Evolutionary conservation across 2,797 vertebrate species (phyloP).

Genomic region (Salarias fasciatus): DNA sequence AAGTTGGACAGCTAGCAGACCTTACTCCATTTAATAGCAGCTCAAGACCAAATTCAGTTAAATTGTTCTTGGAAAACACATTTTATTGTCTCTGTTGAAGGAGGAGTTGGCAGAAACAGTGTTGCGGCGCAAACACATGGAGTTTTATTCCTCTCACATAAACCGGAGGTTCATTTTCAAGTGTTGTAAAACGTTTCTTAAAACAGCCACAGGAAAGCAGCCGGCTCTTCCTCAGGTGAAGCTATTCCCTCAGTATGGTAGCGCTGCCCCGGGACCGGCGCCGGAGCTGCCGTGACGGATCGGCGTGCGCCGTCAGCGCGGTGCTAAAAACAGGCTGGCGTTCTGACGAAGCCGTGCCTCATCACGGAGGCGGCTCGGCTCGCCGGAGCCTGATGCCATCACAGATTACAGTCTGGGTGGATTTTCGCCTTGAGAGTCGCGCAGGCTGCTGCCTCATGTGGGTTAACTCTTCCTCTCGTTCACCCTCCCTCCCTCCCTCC

Average conservation of each 20-base stretch:
- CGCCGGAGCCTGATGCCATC: constrained; percentile 71
- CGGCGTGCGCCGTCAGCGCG: constrained; percentile 13
- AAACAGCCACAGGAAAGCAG: too few species aligned
- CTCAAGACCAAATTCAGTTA: too few species aligned
- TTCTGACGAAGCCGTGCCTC: constrained; percentile 38
- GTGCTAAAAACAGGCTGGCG: constrained; percentile 16
- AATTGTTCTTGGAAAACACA: too few species aligned
- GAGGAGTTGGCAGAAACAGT: too few species aligned
- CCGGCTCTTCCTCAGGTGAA: neutral
- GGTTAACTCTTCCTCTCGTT: constrained; percentile 54
- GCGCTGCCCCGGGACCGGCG: neutral
- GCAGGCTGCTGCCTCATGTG: constrained; percentile 57
- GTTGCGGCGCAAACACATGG: too few species aligned
- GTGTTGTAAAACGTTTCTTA: too few species aligned
- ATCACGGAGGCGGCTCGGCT: constrained; percentile 34
- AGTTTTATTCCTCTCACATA: too few species aligned
- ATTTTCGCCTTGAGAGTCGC: constrained; percentile 57
- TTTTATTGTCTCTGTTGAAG: too few species aligned
- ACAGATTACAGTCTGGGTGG: constrained; percentile 59
- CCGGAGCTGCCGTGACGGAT: constrained; percentile 14
- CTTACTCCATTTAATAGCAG: too few species aligned
- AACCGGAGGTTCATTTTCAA: too few species aligned
- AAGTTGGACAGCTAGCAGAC: too few species aligned
- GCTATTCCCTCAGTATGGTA: neutral
- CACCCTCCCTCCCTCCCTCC: constrained; percentile 18